phyloP scores from a whole-genome alignment of 2,888 invertebrate species.

The Ennomos fuscantarius region DNA sequence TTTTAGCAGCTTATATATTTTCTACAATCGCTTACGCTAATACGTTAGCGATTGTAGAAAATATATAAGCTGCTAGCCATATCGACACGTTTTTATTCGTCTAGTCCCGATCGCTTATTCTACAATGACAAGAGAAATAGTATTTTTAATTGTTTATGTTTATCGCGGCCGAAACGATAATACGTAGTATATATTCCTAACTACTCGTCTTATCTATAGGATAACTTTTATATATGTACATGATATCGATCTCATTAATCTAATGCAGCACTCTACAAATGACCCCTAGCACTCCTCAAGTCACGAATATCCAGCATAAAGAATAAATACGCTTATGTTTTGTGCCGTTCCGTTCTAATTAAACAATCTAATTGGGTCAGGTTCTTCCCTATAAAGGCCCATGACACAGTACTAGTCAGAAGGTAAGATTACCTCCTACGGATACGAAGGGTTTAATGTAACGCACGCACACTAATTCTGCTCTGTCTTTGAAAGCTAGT shows the following conservation, averaged over 20 bases:
- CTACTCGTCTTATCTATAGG: too few relatives aligned
- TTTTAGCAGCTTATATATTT: too few relatives aligned
- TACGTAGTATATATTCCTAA: too few relatives aligned
- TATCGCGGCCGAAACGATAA: too few relatives aligned
- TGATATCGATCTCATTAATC: neutral
- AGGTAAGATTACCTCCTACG: slow-evolving; percentile 2
- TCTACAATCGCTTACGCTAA: too few relatives aligned
- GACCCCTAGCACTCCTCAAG: slow-evolving; percentile 20
- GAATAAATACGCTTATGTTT: slow-evolving; percentile 39
- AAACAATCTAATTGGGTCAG: slow-evolving; percentile 56
- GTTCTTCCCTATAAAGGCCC: slow-evolving; percentile 37
- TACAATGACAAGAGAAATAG: too few relatives aligned
- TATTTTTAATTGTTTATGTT: too few relatives aligned
- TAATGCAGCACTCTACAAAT: slow-evolving; percentile 25
- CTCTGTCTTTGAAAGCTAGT: too few relatives aligned
- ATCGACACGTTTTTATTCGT: too few relatives aligned
- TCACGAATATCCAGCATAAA: slow-evolving; percentile 29
- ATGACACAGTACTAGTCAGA: slow-evolving; percentile 9
- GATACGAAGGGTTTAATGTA: neutral
- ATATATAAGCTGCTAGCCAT: too few relatives aligned
- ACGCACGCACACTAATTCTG: neutral
- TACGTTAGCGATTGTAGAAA: too few relatives aligned
- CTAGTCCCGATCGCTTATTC: too few relatives aligned
- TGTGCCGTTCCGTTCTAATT: slow-evolving; percentile 48
- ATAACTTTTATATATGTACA: neutral